These are phyloP conservation scores for Frieseomelitta varia DNA, from an alignment of 1,140 invertebrate species.

Conservation along the genomic window DNA sequence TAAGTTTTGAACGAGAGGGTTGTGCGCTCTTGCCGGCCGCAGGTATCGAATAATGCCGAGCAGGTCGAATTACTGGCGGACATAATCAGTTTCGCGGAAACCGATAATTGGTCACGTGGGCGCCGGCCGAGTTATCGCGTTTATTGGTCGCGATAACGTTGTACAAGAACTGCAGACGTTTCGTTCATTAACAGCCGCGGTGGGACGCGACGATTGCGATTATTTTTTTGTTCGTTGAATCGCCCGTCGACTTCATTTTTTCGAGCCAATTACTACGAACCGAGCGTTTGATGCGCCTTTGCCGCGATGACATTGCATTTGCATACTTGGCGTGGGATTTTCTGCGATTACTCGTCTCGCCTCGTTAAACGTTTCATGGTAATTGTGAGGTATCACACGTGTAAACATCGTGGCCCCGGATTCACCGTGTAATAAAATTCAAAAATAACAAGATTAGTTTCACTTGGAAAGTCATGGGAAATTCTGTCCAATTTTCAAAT, in stretches of 20 bases:
- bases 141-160: conserved; percentile 19
- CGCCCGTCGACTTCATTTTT: background rate
- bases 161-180: conserved; percentile 37
- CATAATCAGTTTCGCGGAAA: conserved; percentile 37
- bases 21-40: background rate
- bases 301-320: background rate
- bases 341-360: background rate
- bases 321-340: background rate
- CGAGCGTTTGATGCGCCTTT: background rate
- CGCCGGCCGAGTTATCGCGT: conserved; percentile 29
- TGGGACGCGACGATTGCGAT: conserved; percentile 19
- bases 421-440: no score
- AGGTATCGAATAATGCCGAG: conserved; percentile 25
- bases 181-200: conserved; percentile 20
- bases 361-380: background rate
- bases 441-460: no score
- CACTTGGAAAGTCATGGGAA: no score
- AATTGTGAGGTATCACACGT: background rate
- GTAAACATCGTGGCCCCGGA: no score
- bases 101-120: conserved; percentile 45
- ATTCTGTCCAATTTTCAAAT: no score
- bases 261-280: background rate
- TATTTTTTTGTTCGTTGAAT: conserved; percentile 31
- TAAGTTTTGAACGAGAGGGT: background rate
- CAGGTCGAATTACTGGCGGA: conserved; percentile 32